Conservation (phyloP, 2,797 vertebrate genomes). For the Glossophaga mutica region DNA sequence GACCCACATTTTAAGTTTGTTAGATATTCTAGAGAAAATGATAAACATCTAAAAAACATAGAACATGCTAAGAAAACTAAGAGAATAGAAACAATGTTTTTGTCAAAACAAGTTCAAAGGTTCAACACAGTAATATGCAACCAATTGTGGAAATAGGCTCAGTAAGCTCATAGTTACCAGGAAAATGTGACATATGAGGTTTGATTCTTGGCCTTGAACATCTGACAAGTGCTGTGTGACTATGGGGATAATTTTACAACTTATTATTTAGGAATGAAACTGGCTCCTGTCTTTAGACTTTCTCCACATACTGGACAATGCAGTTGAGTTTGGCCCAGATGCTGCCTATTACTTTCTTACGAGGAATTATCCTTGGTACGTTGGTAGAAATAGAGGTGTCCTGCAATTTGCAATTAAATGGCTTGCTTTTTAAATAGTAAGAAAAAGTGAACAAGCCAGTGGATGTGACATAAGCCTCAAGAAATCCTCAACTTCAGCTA, state of each 20-base stretch:
- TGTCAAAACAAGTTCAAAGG: neutral
- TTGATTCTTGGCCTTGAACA: neutral
- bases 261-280: neutral
- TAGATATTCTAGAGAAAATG: neutral
- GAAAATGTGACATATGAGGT: neutral
- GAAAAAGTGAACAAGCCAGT: neutral
- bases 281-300: neutral
- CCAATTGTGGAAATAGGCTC: neutral
- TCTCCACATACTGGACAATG: accelerated
- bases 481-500: slow-evolving; percentile 14
- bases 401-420: neutral
- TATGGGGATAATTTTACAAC: neutral
- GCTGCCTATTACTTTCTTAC: neutral
- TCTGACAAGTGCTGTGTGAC: neutral
- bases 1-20: neutral
- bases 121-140: neutral
- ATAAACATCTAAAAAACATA: neutral
- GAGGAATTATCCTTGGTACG: neutral
- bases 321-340: neutral
- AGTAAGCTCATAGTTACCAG: neutral
- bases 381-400: neutral
- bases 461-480: neutral
- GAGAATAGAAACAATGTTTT: neutral
- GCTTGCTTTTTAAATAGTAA: neutral
- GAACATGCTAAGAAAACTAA: neutral